Conservation (phyloP, 2,888 invertebrate species). For the Cantharis lateralis region DNA sequence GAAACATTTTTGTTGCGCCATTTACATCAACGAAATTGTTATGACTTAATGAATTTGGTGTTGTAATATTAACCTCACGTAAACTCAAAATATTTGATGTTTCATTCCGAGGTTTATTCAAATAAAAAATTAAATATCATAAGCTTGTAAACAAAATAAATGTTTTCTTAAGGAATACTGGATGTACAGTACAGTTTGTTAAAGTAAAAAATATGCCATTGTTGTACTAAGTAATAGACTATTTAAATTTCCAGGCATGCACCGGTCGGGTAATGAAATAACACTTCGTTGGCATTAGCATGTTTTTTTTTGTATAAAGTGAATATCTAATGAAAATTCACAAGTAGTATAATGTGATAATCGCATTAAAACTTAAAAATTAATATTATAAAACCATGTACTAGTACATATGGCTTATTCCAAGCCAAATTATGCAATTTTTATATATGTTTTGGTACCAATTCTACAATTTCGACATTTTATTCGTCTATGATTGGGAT, state of each 20-base stretch:
- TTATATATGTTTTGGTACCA: too few species aligned
- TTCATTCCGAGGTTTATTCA: neutral
- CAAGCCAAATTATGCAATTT: too few species aligned
- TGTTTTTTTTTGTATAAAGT: neutral
- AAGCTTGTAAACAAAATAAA: too few species aligned
- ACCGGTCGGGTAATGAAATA: neutral
- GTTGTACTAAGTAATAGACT: neutral
- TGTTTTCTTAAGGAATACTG: too few species aligned
- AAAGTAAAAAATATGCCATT: neutral
- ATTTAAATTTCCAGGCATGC: neutral
- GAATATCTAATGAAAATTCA: neutral
- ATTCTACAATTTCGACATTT: too few species aligned
- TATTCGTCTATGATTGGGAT: too few species aligned
- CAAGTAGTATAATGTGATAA: neutral
- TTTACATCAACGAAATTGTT: neutral
- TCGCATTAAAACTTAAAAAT: too few species aligned
- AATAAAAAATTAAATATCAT: neutral
- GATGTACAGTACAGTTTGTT: neutral
- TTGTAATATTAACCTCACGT: too few species aligned
- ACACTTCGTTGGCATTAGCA: neutral
- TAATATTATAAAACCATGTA: too few species aligned
- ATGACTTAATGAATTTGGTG: too few species aligned
- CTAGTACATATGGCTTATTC: too few species aligned
- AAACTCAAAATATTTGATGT: neutral
- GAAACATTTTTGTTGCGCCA: neutral